Percentiles rank a stretch among this genome's conserved stretches.
These are phyloP conservation scores for Felis catus DNA, from an alignment of 2,113 vertebrate species.

Conservation along the genomic window DNA sequence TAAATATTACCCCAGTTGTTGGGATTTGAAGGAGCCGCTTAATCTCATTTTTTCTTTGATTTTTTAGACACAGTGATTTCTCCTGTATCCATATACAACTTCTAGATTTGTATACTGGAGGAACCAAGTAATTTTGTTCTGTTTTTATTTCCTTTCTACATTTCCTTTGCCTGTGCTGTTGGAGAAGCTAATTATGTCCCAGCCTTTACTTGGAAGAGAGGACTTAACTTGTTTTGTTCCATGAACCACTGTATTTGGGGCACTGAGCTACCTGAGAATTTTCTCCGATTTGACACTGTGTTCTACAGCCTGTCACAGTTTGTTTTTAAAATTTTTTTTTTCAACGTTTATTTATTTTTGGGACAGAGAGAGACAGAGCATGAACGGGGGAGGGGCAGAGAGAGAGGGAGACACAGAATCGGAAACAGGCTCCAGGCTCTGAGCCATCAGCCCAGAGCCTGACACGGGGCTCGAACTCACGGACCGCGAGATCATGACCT, in stretches of 20 bases:
- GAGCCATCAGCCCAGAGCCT: too few species aligned
- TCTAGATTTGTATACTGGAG: not conserved
- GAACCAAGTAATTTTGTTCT: not conserved
- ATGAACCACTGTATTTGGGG: not conserved
- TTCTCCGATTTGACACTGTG: not conserved
- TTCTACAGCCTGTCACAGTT: not conserved
- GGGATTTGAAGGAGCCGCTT: not conserved
- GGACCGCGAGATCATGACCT: too few species aligned
- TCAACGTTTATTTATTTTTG: too few species aligned
- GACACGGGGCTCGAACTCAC: too few species aligned
- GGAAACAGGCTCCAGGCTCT: too few species aligned
- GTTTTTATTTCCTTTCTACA: constrained; percentile 9
- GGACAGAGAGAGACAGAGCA: too few species aligned
- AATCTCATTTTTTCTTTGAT: not conserved
- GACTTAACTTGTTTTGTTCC: not conserved
- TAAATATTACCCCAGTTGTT: not conserved
- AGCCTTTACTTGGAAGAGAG: not conserved
- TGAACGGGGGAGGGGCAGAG: too few species aligned
- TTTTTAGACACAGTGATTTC: not conserved
- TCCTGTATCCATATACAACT: not conserved
- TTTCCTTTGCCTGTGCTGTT: not conserved
- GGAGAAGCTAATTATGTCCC: not conserved
- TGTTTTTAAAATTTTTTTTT: not conserved
- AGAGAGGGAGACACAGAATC: too few species aligned
- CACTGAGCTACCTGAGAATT: not conserved